Conservation (phyloP, 1,140 invertebrate species). For the Brachionus asplanchnoidis region DNA sequence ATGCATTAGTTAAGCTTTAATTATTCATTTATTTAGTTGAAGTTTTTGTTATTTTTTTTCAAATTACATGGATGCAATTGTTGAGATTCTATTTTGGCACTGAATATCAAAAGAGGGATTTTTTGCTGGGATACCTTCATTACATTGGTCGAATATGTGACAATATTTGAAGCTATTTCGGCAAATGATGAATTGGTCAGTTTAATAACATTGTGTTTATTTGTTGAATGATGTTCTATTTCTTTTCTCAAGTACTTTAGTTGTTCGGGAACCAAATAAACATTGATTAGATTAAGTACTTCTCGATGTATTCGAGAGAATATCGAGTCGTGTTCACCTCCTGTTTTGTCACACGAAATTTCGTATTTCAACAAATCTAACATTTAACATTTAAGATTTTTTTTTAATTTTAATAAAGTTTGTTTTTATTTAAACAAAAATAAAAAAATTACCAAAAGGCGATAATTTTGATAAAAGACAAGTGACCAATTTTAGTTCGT, state of each 20-base stretch:
- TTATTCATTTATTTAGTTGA: too few relatives aligned
- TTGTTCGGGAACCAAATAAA: slow-evolving; percentile 17
- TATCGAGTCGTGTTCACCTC: slow-evolving; percentile 9
- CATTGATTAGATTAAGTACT: not conserved
- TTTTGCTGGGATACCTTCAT: slow-evolving; percentile 7
- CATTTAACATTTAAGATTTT: not conserved
- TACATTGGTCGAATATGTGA: not conserved
- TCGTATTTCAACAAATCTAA: not conserved
- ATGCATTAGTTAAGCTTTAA: too few relatives aligned
- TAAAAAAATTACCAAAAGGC: not conserved
- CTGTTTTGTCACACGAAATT: not conserved
- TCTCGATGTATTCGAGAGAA: slow-evolving; percentile 29
- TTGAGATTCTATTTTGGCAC: not conserved
- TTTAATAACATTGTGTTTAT: not conserved
- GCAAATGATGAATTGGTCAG: not conserved
- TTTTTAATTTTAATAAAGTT: not conserved
- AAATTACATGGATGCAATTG: slow-evolving; percentile 12
- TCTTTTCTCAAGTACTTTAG: slow-evolving; percentile 22
- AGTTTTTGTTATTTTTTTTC: not conserved
- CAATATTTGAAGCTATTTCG: slow-evolving; percentile 16
- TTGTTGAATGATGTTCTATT: slow-evolving; percentile 15
- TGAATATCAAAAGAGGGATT: slow-evolving; percentile 24
- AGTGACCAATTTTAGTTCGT: slow-evolving; percentile 26
- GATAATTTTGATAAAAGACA: not conserved
- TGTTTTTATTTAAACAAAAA: not conserved